A percentile compares a stretch with the other conserved stretches of the same genome.
phyloP scores from a whole-genome alignment of 2,888 invertebrate species.

The Corythucha ciliata region DNA sequence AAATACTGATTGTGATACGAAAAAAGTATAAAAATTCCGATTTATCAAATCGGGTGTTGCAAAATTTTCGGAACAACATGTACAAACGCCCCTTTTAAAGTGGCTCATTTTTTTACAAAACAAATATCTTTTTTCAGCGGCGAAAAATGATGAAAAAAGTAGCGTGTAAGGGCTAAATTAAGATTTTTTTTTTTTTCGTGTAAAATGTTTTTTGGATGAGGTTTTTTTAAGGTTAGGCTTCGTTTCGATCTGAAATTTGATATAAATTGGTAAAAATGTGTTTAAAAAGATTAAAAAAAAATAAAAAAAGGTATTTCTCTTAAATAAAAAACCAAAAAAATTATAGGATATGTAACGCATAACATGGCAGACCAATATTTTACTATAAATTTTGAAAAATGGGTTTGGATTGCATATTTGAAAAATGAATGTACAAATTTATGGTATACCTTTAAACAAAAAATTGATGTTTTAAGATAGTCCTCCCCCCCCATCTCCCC shows the following conservation, averaged over 20 bases:
- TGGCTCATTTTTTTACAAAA: slow-evolving; percentile 10
- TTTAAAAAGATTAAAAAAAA: neutral
- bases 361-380: slow-evolving; percentile 31
- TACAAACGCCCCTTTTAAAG: slow-evolving; percentile 19
- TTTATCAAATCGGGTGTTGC: slow-evolving; percentile 17
- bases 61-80: slow-evolving; percentile 16
- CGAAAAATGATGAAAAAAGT: too few relatives aligned
- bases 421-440: slow-evolving; percentile 27
- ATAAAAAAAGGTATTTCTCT: too few relatives aligned
- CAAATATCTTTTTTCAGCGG: too few relatives aligned
- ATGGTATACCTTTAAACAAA: slow-evolving; percentile 27
- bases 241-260: slow-evolving; percentile 3
- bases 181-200: too few relatives aligned
- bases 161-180: too few relatives aligned
- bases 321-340: too few relatives aligned
- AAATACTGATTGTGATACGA: slow-evolving; percentile 23
- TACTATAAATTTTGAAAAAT: slow-evolving; percentile 15
- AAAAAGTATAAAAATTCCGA: slow-evolving; percentile 15
- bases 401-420: slow-evolving; percentile 19
- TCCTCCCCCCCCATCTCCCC: too few relatives aligned
- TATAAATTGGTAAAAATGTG: neutral
- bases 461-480: too few relatives aligned
- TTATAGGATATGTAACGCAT: slow-evolving; percentile 31
- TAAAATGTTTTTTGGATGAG: too few relatives aligned
- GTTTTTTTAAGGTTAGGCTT: neutral